These are phyloP conservation scores for Sylvia atricapilla DNA, from an alignment of 2,113 vertebrate species.

Conservation along the genomic window DNA sequence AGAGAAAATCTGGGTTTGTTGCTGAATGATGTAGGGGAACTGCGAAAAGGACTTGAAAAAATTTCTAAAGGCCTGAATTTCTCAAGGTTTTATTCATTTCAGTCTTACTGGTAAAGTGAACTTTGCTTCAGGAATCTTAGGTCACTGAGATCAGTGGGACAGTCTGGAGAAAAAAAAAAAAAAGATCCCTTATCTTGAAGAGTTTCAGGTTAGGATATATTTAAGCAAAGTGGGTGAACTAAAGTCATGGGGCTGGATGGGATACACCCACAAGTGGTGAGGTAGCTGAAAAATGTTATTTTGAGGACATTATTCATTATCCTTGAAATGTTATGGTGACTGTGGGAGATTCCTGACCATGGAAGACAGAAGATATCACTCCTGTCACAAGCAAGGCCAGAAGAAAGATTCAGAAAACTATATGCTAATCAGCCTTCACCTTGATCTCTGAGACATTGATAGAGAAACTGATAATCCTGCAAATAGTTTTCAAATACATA, in stretches of 20 bases:
- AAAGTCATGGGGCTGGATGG: not conserved
- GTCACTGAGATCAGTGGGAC: not conserved
- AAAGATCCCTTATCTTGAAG: not conserved
- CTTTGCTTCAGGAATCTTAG: not conserved
- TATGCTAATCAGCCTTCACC: not conserved
- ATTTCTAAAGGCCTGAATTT: not conserved
- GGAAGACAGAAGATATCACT: not conserved
- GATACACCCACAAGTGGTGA: not conserved
- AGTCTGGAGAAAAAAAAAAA: not conserved
- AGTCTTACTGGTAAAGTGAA: not conserved
- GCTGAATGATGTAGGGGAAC: not conserved
- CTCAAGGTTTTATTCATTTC: not conserved
- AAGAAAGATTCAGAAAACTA: not conserved
- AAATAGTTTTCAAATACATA: not conserved
- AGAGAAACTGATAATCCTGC: not conserved
- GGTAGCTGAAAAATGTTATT: not conserved
- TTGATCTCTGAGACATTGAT: not conserved
- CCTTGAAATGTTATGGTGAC: not conserved
- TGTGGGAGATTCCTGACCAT: not conserved
- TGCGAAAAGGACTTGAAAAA: not conserved
- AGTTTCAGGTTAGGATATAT: not conserved
- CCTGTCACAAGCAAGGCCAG: not conserved
- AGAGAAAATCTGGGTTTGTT: not conserved
- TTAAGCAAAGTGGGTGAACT: not conserved
- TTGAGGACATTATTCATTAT: not conserved